Evolutionary conservation across 2,888 invertebrate species (phyloP), one percentile per base, ranked within the genome.

Genomic region (Agriopis marginaria): DNA sequence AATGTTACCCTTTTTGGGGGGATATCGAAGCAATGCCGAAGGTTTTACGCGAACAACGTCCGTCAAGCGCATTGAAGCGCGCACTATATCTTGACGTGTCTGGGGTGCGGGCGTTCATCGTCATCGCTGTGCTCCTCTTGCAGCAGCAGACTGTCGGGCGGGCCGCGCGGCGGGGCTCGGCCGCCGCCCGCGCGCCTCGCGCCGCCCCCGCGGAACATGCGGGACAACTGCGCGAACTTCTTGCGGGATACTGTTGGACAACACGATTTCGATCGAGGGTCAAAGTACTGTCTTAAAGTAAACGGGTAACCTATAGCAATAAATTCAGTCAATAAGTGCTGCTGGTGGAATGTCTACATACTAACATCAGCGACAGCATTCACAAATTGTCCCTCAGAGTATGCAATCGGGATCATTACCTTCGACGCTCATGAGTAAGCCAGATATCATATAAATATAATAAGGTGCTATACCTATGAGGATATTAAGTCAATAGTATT

Each of bases 211-310:
- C 96, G 96, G 85, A 97, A 97, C 79, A 97, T 96, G 71, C 96
- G 95, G 8, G 97, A 97, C 74, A 97, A 91, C 89, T 97, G 97
- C 32, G 97, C 95, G 89, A 97, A 97, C 88, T 97, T 97, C 85
- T 97, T 97, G 73, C 97, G 96, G 8, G 97, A 97, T 77, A 96
- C 96, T 96, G 89, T 53, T 10, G 42, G 51, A 62, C 11, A 66
- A 59, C 49, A 58, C 12, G 3, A n/a, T n/a, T n/a, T n/a, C n/a
- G n/a, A 5, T 4, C 10, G 7, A 9, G 42, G 42, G 42, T 32
- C 32, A 42, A 42, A 10, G 7, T 12, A 45, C 10, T 12, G 3
- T 12, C 11, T 11, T 12, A 10, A 12, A 45, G 45, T 5, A 45
- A 11, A 45, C 45, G 12, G 10, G 42, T 32, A 23, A 32, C 32